phyloP scores from a whole-genome alignment of 2,888 invertebrate species.

The Linnaemya tessellans region DNA sequence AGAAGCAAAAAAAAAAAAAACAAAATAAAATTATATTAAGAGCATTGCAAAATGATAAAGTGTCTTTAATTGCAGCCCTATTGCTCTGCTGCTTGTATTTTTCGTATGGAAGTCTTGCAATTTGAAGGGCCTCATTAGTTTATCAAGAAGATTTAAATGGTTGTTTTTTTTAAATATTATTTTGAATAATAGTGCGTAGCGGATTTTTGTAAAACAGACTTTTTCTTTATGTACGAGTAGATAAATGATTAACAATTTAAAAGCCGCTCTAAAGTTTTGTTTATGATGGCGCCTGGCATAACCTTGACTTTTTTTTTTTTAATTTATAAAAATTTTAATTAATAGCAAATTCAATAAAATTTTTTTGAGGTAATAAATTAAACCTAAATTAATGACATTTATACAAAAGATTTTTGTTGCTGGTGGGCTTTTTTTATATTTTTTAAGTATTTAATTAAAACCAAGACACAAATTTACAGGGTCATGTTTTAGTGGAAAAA shows the following conservation, averaged over 20 bases:
- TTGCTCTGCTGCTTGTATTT: background rate
- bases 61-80: conserved; percentile 13
- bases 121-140: conserved; percentile 22
- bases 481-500: no score
- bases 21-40: conserved; percentile 19
- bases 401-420: no score
- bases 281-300: conserved; percentile 40
- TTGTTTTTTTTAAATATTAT: background rate
- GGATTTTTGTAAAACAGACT: background rate
- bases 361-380: background rate
- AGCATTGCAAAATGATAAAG: conserved; percentile 41
- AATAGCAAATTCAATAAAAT: background rate
- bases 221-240: background rate
- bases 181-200: background rate
- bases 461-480: no score
- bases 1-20: background rate
- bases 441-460: no score
- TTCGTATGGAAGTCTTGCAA: background rate
- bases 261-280: background rate
- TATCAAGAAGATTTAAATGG: conserved; percentile 34
- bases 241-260: conserved; percentile 38
- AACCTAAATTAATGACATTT: no score
- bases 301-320: background rate
- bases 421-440: no score
- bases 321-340: background rate